These are phyloP conservation scores for Tridacna gigas DNA, from an alignment of 2,888 invertebrate species.

Conservation along the genomic window DNA sequence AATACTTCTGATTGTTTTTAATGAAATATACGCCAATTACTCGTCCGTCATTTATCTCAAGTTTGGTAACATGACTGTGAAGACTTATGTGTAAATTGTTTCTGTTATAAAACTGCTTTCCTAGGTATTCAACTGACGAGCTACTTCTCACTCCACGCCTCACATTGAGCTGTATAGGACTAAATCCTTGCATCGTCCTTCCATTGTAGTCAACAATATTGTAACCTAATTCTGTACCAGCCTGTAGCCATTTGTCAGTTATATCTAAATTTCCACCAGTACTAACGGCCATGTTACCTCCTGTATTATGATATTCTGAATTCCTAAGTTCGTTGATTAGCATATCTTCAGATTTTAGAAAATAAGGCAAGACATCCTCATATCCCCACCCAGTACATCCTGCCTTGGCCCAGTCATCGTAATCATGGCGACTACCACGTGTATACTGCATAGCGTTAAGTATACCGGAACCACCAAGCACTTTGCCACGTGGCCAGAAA, in stretches of 20 bases:
- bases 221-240: slow-evolving; percentile 44
- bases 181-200: slow-evolving; percentile 36
- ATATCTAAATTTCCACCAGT: slow-evolving; percentile 19
- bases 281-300: slow-evolving; percentile 10
- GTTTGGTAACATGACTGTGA: slow-evolving; percentile 69
- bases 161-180: slow-evolving; percentile 29
- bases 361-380: slow-evolving; percentile 27
- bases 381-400: slow-evolving; percentile 32
- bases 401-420: slow-evolving; percentile 22
- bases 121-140: slow-evolving; percentile 30
- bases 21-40: slow-evolving; percentile 74
- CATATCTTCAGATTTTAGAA: slow-evolving; percentile 32
- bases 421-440: slow-evolving; percentile 38
- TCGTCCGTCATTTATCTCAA: slow-evolving; percentile 70
- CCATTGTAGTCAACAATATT: slow-evolving; percentile 46
- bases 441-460: slow-evolving; percentile 36
- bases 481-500: slow-evolving; percentile 40
- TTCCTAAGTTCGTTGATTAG: slow-evolving; percentile 8
- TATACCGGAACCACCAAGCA: slow-evolving; percentile 37
- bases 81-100: slow-evolving; percentile 40
- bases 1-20: slow-evolving; percentile 58
- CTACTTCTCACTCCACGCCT: slow-evolving; percentile 42
- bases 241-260: slow-evolving; percentile 25
- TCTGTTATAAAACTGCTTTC: slow-evolving; percentile 18
- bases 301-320: slow-evolving; percentile 20